Conservation (phyloP, 2,888 invertebrate species). For the Pimpla rufipes region DNA sequence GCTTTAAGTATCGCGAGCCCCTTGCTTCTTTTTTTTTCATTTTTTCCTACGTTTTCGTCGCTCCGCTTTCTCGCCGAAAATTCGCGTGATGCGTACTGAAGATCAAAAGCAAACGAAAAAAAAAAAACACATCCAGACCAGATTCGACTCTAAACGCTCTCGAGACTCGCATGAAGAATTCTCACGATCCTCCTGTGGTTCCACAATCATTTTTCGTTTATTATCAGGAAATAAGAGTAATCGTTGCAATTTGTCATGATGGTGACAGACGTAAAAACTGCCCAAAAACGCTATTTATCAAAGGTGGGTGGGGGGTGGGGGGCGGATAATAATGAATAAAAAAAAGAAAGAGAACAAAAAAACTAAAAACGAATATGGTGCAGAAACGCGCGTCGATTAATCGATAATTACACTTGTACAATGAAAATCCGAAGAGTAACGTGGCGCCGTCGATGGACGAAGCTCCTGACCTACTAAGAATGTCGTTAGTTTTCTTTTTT, state of each 20-base stretch:
- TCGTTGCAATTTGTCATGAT: constrained; percentile 32
- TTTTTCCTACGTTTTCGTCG: constrained; percentile 3
- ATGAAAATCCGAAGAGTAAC: constrained; percentile 14
- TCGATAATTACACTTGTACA: constrained; percentile 40
- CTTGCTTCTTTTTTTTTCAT: constrained; percentile 19
- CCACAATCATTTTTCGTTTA: constrained; percentile 35
- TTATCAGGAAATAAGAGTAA: constrained; percentile 40
- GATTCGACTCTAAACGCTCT: background rate
- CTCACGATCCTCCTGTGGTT: constrained; percentile 19
- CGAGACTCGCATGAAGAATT: constrained; percentile 11
- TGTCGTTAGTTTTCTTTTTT: no score
- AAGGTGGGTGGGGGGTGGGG: no score
- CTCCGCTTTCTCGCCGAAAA: constrained; percentile 30
- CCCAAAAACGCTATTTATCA: background rate
- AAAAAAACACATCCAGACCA: background rate
- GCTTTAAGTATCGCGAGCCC: constrained; percentile 2
- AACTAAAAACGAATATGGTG: constrained; percentile 5
- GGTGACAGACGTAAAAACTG: background rate
- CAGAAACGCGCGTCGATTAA: background rate
- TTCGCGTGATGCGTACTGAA: constrained; percentile 16
- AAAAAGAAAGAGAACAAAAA: constrained; percentile 2
- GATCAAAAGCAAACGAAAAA: constrained; percentile 36
- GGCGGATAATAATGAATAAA: background rate
- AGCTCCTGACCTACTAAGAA: constrained; percentile 47
- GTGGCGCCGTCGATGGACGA: constrained; percentile 45